phyloP scores from a whole-genome alignment of 2,113 vertebrate species.

The Morone saxatilis region DNA sequence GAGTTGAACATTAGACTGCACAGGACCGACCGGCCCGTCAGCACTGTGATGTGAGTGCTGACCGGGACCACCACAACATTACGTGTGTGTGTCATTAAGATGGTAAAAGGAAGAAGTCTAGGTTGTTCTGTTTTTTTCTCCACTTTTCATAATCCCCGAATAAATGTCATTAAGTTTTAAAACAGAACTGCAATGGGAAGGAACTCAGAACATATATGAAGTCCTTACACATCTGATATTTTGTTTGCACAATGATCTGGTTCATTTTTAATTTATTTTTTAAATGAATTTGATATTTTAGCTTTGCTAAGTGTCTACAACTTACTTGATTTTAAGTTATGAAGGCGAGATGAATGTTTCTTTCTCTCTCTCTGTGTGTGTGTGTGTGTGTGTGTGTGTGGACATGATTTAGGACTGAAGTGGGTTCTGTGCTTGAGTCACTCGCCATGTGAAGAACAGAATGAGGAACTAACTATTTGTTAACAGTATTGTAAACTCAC shows the following conservation, averaged over 20 bases:
- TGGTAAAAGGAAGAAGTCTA: neutral
- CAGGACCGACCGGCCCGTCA: neutral
- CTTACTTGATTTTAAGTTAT: neutral
- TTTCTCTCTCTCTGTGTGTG: neutral
- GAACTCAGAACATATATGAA: neutral
- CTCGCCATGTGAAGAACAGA: conserved; percentile 23
- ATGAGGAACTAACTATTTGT: conserved; percentile 42
- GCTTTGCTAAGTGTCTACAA: neutral
- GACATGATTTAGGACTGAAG: conserved; percentile 14
- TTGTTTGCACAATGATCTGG: neutral
- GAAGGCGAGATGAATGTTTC: neutral
- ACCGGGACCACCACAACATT: neutral
- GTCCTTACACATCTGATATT: neutral
- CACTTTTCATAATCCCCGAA: no score
- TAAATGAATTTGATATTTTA: neutral
- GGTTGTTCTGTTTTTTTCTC: no score
- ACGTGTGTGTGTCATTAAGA: conserved; percentile 6
- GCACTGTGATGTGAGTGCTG: conserved; percentile 6
- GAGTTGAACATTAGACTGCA: conserved; percentile 14
- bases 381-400: neutral
- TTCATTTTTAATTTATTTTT: neutral
- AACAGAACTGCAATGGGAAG: neutral
- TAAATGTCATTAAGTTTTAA: neutral
- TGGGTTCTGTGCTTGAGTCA: conserved; percentile 26
- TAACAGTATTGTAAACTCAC: conserved; percentile 15